These are phyloP conservation scores for Stramonita haemastoma DNA, from an alignment of 2,888 invertebrate genomes.

Conservation along the genomic window DNA sequence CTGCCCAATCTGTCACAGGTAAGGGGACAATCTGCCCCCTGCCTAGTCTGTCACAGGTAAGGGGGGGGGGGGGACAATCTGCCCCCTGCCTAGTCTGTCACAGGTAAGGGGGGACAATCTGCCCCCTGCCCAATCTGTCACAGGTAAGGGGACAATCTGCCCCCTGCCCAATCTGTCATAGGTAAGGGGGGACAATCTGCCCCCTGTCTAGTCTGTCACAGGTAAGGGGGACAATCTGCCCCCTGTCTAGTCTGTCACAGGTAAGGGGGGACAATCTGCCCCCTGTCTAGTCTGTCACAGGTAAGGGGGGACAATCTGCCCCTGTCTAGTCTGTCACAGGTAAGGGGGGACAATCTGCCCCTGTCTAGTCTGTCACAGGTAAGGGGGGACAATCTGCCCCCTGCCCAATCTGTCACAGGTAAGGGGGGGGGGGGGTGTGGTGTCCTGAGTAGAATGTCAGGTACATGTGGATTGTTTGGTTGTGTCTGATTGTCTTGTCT, in stretches of 20 bases:
- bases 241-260: conserved; percentile 29
- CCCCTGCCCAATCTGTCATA: conserved; percentile 25
- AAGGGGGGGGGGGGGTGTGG: neutral
- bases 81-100: conserved; percentile 22
- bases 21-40: too few species aligned
- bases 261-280: neutral
- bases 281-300: too few species aligned
- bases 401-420: conserved; percentile 31
- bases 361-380: too few species aligned
- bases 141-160: neutral
- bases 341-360: too few species aligned
- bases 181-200: neutral
- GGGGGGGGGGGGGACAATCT: neutral
- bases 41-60: too few species aligned
- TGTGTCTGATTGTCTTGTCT: too few species aligned
- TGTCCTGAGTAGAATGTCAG: too few species aligned
- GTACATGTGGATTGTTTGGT: too few species aligned
- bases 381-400: neutral
- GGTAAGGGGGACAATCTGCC: neutral
- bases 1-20: conserved; percentile 31
- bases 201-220: too few species aligned
- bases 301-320: neutral
- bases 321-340: conserved; percentile 30
- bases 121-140: too few species aligned
- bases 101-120: conserved; percentile 2